Conservation (phyloP, 64 coral and sea anemone species). For the Pocillopora verrucosa region DNA sequence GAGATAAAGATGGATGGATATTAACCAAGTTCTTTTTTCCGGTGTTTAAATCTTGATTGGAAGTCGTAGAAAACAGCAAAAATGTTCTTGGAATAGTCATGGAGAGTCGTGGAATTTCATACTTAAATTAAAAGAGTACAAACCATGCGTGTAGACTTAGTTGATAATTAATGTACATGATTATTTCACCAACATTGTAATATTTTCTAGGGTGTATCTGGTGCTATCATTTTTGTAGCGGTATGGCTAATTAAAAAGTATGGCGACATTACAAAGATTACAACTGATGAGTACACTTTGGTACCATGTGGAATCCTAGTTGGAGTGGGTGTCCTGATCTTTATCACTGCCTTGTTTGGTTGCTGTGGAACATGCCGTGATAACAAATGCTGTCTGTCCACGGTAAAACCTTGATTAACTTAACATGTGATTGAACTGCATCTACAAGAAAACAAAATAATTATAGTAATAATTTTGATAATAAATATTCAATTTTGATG, state of each 20-base stretch:
- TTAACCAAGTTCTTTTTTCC: too few species aligned
- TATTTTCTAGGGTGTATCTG: conserved; percentile 66
- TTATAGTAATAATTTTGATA: too few species aligned
- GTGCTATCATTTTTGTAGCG: conserved; percentile 64
- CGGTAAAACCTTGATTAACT: conserved; percentile 32
- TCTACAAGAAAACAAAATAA: too few species aligned
- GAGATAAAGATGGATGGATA: too few species aligned
- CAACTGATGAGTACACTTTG: conserved; percentile 79
- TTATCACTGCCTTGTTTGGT: conserved; percentile 72
- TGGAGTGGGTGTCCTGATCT: conserved; percentile 68
- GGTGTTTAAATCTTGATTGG: too few species aligned
- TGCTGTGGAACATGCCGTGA: conserved; percentile 74
- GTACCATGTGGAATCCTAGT: conserved; percentile 75
- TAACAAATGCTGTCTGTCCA: conserved; percentile 73
- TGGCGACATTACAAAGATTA: conserved; percentile 65
- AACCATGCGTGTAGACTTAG: too few species aligned
- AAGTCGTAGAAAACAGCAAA: too few species aligned
- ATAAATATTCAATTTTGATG: too few species aligned
- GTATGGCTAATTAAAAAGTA: conserved; percentile 75
- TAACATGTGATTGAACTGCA: not conserved
- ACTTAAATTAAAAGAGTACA: too few species aligned
- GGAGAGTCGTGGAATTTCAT: too few species aligned
- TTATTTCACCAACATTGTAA: not conserved
- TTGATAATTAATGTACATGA: not conserved
- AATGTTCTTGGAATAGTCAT: too few species aligned